These are phyloP conservation scores for Drosophila lacertosa DNA, from an alignment of 1,140 invertebrate species.

Conservation along the genomic window DNA sequence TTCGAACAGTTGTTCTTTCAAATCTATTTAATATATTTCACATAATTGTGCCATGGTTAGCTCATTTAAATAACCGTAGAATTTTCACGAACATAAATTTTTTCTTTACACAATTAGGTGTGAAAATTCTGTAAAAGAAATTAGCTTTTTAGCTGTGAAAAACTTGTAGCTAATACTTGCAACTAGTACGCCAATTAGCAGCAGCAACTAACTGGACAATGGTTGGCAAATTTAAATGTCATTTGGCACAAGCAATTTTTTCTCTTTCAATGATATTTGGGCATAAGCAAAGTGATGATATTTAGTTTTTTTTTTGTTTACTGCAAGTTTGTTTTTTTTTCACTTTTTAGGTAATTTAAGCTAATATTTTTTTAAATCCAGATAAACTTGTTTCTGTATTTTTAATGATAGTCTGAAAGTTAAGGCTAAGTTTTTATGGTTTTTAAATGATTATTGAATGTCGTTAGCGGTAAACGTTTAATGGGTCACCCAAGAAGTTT, in stretches of 20 bases:
- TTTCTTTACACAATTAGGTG: slow-evolving; percentile 44
- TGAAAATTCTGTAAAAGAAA: slow-evolving; percentile 36
- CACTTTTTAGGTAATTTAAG: slow-evolving; percentile 29
- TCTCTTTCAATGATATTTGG: too few species aligned
- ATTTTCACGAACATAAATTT: slow-evolving; percentile 55
- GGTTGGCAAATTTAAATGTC: slow-evolving; percentile 31
- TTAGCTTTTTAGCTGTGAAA: slow-evolving; percentile 19
- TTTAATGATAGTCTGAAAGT: slow-evolving; percentile 7
- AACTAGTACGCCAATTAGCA: slow-evolving; percentile 36
- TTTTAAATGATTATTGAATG: slow-evolving; percentile 55
- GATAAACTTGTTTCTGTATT: slow-evolving; percentile 15
- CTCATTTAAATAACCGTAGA: slow-evolving; percentile 46
- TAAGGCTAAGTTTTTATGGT: slow-evolving; percentile 45
- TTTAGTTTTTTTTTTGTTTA: slow-evolving; percentile 1
- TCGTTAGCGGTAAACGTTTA: slow-evolving; percentile 52
- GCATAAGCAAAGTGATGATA: too few species aligned
- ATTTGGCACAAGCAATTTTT: slow-evolving; percentile 16
- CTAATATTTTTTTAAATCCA: slow-evolving; percentile 19
- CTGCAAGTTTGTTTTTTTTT: slow-evolving; percentile 21
- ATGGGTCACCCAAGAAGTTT: slow-evolving; percentile 46
- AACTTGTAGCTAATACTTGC: slow-evolving; percentile 33
- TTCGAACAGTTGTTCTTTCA: neutral
- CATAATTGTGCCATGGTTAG: slow-evolving; percentile 43
- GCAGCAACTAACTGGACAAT: slow-evolving; percentile 17
- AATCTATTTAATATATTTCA: slow-evolving; percentile 7